phyloP scores from a whole-genome alignment of 2,113 vertebrate genomes.

The Microtus ochrogaster region DNA sequence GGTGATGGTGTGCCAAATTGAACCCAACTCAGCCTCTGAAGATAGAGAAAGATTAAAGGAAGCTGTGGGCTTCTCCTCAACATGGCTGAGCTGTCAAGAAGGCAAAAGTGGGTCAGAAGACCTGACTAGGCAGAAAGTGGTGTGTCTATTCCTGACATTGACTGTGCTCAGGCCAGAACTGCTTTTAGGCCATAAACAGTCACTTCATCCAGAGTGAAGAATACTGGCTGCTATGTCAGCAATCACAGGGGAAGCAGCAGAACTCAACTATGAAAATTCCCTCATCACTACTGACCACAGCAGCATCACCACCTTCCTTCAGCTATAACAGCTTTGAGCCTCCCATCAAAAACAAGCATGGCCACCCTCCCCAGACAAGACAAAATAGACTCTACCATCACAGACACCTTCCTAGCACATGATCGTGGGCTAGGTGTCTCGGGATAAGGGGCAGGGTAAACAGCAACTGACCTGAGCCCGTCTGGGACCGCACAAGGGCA shows the following conservation, averaged over 20 bases:
- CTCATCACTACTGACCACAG: background rate
- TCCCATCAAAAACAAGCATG: background rate
- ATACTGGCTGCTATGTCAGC: accelerated
- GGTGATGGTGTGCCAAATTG: background rate
- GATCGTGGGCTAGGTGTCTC: background rate
- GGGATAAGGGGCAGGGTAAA: background rate
- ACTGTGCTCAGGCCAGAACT: background rate
- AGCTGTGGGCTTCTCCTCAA: background rate
- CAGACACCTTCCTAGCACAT: accelerated
- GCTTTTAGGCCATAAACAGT: background rate
- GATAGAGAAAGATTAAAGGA: background rate
- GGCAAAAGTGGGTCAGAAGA: background rate
- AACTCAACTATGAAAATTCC: background rate
- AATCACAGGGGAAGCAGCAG: background rate
- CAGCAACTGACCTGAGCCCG: constrained; percentile 93
- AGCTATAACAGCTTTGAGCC: background rate
- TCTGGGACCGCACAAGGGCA: constrained; percentile 95
- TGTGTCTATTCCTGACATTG: background rate
- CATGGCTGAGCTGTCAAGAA: background rate
- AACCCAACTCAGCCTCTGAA: background rate
- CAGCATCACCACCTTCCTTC: background rate
- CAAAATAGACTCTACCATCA: background rate
- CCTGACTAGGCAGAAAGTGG: background rate
- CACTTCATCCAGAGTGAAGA: background rate
- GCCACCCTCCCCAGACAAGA: background rate